Evolutionary conservation across 2,888 invertebrate species (phyloP), one percentile per base, ranked within the genome.

Genomic region (Xanthia icteritia): DNA sequence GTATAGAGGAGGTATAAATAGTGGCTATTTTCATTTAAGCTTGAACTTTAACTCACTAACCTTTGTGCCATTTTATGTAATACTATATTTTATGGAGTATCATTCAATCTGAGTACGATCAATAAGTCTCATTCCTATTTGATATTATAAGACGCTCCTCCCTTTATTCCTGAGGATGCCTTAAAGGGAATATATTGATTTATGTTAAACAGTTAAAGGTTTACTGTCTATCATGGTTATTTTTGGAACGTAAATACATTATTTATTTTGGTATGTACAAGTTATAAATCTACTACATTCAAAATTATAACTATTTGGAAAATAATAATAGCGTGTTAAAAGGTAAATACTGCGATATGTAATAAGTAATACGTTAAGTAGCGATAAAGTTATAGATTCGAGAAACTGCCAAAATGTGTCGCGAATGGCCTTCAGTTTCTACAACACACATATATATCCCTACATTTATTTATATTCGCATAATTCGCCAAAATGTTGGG

Each of bases 141-240:
- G 48, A 72, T 78, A 79, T 64, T 42, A 65, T 36, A 58, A 42
- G 71, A 58, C 15, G 48, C 20, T 48, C 31, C 13, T 58, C 27
- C 20, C 11, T 70, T 36, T 51, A 42, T 27, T 58, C 48, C n/a
- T 2, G 63, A n/a, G 70, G 39, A 68, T 56, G 56, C 27, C 48
- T 51, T 15, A 54, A n/a, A 56, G 63, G n/a, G 15, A 67, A 64
- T 71, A 64, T 71, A 71, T 79, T 27, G 63, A 77, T 71, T 71
- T 71, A 79, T 71, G 31, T 64, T 58, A 79, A 78, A 71, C 64
- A 58, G 77, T 60, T 58, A 70, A 48, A 65, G 71, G 79, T 58
- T 77, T 63, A n/a, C 56, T 64, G 56, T 63, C 69, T 48, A 5
- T 63, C 61, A 51, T 51, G 31, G 51, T 66, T 77, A 77, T 39